These are phyloP conservation scores for Hippocampus abdominalis DNA, from an alignment of 2,113 vertebrate species.

Conservation along the genomic window DNA sequence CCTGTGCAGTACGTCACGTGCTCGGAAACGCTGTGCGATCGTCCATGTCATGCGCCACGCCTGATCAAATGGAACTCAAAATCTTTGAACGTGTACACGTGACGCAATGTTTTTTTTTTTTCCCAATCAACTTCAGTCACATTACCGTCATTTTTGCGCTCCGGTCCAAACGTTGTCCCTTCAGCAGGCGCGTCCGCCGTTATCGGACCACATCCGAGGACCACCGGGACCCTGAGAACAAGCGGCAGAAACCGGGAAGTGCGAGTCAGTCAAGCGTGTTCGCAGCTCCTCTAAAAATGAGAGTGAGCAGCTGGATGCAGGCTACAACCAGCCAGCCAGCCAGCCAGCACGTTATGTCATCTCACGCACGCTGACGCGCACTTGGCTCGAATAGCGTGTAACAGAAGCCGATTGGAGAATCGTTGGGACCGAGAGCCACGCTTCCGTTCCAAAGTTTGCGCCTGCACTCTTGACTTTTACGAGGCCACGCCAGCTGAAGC, in stretches of 20 bases:
- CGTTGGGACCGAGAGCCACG: background rate
- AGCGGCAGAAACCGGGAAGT: background rate
- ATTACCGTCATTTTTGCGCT: background rate
- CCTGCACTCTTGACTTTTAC: too few relatives aligned
- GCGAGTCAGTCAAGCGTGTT: background rate
- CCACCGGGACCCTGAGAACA: background rate
- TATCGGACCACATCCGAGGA: background rate
- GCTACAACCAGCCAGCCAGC: background rate
- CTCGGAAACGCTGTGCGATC: too few relatives aligned
- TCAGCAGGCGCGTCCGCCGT: background rate
- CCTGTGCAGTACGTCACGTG: too few relatives aligned
- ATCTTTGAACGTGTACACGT: too few relatives aligned
- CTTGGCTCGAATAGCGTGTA: background rate
- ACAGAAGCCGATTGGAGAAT: background rate
- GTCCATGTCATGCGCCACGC: too few relatives aligned
- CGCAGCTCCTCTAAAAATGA: background rate
- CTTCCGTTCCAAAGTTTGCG: background rate
- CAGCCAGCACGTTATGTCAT: background rate
- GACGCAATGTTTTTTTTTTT: too few relatives aligned
- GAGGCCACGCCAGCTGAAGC: too few relatives aligned
- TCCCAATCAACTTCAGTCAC: background rate
- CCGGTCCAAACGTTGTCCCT: background rate
- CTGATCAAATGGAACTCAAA: too few relatives aligned
- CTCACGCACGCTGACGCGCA: background rate
- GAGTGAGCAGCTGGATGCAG: background rate